These are phyloP conservation scores for Spea bombifrons DNA, from an alignment of 2,113 vertebrate species.

Conservation along the genomic window DNA sequence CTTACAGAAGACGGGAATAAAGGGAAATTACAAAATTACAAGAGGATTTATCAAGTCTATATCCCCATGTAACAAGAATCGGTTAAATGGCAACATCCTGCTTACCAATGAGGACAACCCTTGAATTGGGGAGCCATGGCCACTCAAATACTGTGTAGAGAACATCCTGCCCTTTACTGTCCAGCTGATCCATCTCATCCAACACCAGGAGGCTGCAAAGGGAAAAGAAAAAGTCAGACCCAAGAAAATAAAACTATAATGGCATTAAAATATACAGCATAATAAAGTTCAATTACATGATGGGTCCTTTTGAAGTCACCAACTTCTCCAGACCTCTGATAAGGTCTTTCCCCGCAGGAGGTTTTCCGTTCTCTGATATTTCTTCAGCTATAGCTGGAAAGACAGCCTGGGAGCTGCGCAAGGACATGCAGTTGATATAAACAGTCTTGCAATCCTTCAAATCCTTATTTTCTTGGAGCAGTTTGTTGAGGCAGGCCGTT, in stretches of 20 bases:
- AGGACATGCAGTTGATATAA: constrained; percentile 89
- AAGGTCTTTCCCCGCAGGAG: constrained; percentile 57
- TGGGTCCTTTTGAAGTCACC: constrained; percentile 71
- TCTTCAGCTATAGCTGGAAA: constrained; percentile 79
- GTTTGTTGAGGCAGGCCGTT: constrained; percentile 82
- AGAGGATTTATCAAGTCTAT: too few relatives aligned
- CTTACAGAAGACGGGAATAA: too few relatives aligned
- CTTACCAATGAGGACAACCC: constrained; percentile 86
- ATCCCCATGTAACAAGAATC: not conserved
- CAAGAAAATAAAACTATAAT: not conserved
- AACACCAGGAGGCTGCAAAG: constrained; percentile 79
- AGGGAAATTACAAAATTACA: too few relatives aligned
- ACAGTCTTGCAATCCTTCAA: constrained; percentile 65
- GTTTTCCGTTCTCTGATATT: constrained; percentile 58
- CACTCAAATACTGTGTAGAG: constrained; percentile 95
- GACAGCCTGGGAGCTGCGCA: constrained; percentile 77
- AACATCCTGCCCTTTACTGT: constrained; percentile 90
- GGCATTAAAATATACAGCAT: not conserved
- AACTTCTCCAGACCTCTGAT: constrained; percentile 69
- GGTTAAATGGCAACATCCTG: not conserved
- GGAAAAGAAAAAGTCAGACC: constrained; percentile 18
- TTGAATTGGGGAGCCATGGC: constrained; percentile 77
- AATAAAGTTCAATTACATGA: constrained; percentile 75
- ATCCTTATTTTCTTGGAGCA: constrained; percentile 81
- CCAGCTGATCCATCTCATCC: constrained; percentile 96